These are phyloP conservation scores for Galbula dea DNA, from an alignment of 2,113 vertebrate genomes.

Conservation along the genomic window DNA sequence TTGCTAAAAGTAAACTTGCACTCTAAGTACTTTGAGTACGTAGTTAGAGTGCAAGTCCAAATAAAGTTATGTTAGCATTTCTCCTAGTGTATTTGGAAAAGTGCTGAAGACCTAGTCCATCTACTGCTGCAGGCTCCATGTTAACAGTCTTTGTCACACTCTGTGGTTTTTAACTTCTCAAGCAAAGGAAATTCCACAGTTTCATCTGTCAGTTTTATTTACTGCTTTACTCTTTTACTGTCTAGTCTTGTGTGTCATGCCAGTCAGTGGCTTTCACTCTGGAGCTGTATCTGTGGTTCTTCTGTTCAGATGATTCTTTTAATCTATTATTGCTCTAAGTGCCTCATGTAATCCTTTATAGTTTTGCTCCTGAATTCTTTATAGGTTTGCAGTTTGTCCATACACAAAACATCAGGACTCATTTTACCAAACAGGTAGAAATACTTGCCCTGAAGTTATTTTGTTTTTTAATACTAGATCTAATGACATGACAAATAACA, in stretches of 20 bases:
- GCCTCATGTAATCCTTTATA: background rate
- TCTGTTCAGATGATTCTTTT: background rate
- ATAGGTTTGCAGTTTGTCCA: background rate
- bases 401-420: background rate
- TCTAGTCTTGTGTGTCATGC: background rate
- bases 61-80: background rate
- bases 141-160: background rate
- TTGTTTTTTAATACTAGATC: background rate
- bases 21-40: background rate
- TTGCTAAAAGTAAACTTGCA: conserved; percentile 27
- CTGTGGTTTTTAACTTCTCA: background rate
- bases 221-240: background rate
- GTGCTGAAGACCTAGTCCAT: background rate
- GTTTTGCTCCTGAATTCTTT: background rate
- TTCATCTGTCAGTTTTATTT: background rate
- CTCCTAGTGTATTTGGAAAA: background rate
- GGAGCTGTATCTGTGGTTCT: background rate
- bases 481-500: background rate
- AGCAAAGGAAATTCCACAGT: background rate
- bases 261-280: background rate
- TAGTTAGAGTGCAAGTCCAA: background rate
- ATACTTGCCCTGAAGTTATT: background rate
- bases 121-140: background rate
- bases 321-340: background rate
- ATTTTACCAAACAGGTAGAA: background rate